Conservation (phyloP, 2,797 vertebrate genomes). For the Gymnodraco acuticeps region DNA sequence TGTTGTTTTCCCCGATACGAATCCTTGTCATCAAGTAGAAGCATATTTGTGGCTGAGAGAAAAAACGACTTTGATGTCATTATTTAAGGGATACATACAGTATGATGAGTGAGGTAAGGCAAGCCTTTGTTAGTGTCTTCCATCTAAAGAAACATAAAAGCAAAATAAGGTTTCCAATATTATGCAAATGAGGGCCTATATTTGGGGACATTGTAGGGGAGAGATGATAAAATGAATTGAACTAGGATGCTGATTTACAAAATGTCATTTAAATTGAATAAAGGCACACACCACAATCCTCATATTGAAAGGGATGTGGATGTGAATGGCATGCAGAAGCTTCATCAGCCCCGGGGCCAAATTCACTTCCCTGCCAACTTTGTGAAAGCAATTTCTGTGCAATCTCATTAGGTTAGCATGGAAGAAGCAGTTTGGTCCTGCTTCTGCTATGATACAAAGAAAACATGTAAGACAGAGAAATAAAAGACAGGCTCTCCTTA, state of each 20-base stretch:
- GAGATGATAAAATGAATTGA: neutral
- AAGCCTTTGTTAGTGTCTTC: neutral
- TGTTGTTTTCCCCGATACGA: neutral
- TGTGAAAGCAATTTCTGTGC: constrained; percentile 42
- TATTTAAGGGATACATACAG: neutral
- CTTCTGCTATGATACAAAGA: neutral
- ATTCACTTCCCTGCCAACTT: constrained; percentile 36
- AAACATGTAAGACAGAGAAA: constrained; percentile 9
- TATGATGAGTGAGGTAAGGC: neutral
- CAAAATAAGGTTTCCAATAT: neutral
- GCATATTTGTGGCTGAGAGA: neutral
- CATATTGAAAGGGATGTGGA: constrained; percentile 20
- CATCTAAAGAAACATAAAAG: neutral
- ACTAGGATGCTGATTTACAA: neutral
- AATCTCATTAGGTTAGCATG: constrained; percentile 32
- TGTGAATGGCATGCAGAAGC: constrained; percentile 14
- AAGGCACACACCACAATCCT: constrained; percentile 3
- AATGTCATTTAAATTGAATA: constrained; percentile 21
- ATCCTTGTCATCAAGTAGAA: constrained; percentile 2
- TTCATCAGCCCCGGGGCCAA: constrained; percentile 37
- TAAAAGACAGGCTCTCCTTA: constrained; percentile 19
- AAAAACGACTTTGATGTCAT: neutral
- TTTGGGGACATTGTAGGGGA: neutral
- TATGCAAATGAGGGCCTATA: neutral
- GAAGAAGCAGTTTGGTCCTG: constrained; percentile 19